Evolutionary conservation across 2,113 vertebrate genomes (phyloP), one percentile per base, ranked within the genome.

Genomic region (Psilopsiagon aurifrons): DNA sequence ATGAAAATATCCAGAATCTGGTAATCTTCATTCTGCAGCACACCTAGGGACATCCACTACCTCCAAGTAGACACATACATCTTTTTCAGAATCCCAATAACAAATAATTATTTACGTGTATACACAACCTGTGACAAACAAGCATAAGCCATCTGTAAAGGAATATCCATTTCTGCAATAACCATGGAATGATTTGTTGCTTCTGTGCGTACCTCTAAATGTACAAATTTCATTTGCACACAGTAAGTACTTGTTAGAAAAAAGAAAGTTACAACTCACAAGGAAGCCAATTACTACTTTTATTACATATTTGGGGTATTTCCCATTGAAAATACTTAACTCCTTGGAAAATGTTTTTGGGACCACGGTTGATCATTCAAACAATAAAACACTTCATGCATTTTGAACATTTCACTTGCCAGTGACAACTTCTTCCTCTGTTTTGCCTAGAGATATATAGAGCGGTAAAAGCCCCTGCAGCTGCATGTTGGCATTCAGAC

Each of bases 401-500:
- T 90, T 97, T 90, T 92, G 94, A 98, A 97, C 97, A 97, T 98
- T 98, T 98, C 96, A 95, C 97, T 98, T 98, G 97, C 98, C 98
- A 98, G 95, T 98, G 98, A 97, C 88, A 95, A 90, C 79, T 96
- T 81, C 63, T 82, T 93, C 83, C 95, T 92, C 95, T 91, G 89
- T 95, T 97, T 97, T 95, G 92, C 97, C 97, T 94, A 95, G 96
- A 98, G 98, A 99, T 98, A 98, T 98, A 98, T 92, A 97, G 98
- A 98, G 98, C 98, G 97, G 95, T 92, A 96, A 98, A 97, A 98
- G 98, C 97, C 95, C 97, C 95, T 95, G 98, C 98, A 99, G 98
- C 98, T 98, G 98, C 96, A 96, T 96, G 97, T 98, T 99, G 98
- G 98, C 98, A 98, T 98, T 99, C 98, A 99, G 98, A 99, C 98